Conservation (phyloP, 2,888 invertebrate species). For the Ferdinandea cuprea region DNA sequence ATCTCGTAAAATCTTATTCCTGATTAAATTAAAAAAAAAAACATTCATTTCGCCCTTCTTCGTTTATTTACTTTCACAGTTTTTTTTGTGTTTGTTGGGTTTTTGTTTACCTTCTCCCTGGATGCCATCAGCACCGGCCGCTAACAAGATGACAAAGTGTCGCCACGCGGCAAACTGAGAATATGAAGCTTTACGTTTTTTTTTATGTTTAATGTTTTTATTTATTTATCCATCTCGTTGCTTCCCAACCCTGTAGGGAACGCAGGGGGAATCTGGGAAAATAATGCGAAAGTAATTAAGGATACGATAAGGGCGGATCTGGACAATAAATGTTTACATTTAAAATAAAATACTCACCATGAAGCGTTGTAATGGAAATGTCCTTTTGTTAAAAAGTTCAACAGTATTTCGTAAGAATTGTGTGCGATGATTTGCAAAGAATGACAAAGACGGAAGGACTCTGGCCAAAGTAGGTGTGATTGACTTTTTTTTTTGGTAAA, state of each 20-base stretch:
- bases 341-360: slow-evolving; percentile 55
- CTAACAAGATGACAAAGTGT: slow-evolving; percentile 72
- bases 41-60: slow-evolving; percentile 39
- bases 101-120: slow-evolving; percentile 5
- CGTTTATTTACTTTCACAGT: slow-evolving; percentile 28
- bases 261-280: slow-evolving; percentile 7
- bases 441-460: neutral
- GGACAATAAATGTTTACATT: slow-evolving; percentile 68
- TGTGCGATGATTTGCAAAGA: slow-evolving; percentile 14
- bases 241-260: neutral
- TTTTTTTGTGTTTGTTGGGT: neutral
- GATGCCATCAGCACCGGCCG: slow-evolving; percentile 61
- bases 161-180: slow-evolving; percentile 57
- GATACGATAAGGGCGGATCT: slow-evolving; percentile 61
- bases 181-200: slow-evolving; percentile 32
- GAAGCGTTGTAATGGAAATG: slow-evolving; percentile 53
- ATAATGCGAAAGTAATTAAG: slow-evolving; percentile 70
- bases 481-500: slow-evolving; percentile 9
- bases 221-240: slow-evolving; percentile 63
- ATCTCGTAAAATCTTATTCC: slow-evolving; percentile 72
- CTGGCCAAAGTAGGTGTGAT: slow-evolving; percentile 6
- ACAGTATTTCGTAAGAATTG: slow-evolving; percentile 13
- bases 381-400: slow-evolving; percentile 59
- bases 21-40: slow-evolving; percentile 66
- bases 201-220: slow-evolving; percentile 51